Evolutionary conservation across 92 coral and sea anemone species (phyloP), one percentile per base, ranked within the genome.

Genomic region (Muricea muricata): DNA sequence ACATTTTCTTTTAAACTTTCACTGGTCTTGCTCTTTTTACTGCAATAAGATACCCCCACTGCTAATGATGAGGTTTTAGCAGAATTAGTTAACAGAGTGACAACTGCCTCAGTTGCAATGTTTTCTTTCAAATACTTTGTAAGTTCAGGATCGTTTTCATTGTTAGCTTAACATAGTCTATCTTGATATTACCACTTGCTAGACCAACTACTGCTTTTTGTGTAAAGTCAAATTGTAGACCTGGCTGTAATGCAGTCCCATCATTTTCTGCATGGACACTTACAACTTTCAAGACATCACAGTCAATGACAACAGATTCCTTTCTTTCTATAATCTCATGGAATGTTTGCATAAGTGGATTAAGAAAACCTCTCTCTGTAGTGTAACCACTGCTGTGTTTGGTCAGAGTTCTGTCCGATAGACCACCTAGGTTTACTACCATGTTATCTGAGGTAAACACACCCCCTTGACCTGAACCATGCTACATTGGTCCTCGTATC

Each of bases 401-500:
- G 18, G 83, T 81, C 20, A 73, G 75, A 9, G 86, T 87, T 39
- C 87, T 33, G 40, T 87, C 87, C 32, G 91, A 81, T n/a, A 87
- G 87, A 3, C 91, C 87, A 57, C 91, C 87, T 0, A 81, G 76
- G 54, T 87, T 87, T 50, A 77, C 28, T 5, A 18, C 35, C 84
- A 72, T 81, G 1, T 34, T 74, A 30, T 54, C 55, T 70, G 91
- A 52, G 12, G 28, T 81, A 45, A 72, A 81, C 56, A 72, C 26
- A 8, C 91, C 84, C 10, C 77, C 87, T 54, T 42, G 18, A 4
- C 87, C 91, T 28, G 13, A 9, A 8, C 91, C 90, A 81, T 83
- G 91, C 78, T 69, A 88, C 91, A 84, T 77, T 75, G 91, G 91
- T 14, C 91, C 89, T 25, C 84, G 37, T 21, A 87, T 14, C 77